Percentiles rank a stretch among this genome's conserved stretches.
Conservation (phyloP, 2,113 vertebrate genomes). For the Antigone vipio region DNA sequence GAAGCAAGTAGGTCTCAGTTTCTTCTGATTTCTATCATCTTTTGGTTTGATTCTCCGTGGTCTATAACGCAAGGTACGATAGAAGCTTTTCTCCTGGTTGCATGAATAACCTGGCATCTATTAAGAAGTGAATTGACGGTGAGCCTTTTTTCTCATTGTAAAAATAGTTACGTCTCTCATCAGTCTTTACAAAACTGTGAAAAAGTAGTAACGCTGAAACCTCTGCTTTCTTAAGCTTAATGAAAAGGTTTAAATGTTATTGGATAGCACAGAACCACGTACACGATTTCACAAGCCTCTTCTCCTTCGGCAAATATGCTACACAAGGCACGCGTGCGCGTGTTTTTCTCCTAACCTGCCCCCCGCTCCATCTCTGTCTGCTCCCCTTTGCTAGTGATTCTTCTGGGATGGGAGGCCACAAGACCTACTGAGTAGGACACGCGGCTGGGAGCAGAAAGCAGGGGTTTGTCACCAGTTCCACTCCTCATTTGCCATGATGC, state of each 20-base stretch:
- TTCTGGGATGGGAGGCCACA: neutral
- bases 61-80: neutral
- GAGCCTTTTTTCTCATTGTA: neutral
- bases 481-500: neutral
- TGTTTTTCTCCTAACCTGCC: neutral
- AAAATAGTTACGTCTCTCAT: neutral
- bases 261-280: neutral
- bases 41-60: neutral
- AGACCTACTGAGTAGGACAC: neutral
- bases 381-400: neutral
- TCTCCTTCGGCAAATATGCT: neutral
- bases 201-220: neutral
- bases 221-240: neutral
- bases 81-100: neutral
- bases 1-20: neutral
- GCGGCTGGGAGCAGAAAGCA: neutral
- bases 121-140: neutral
- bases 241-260: neutral
- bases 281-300: neutral
- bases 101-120: neutral
- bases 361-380: neutral
- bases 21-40: neutral
- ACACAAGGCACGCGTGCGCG: rapidly evolving
- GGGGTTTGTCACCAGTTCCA: neutral
- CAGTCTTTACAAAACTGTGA: neutral